Evolutionary conservation across 1,140 invertebrate genomes (phyloP), one percentile per base, ranked within the genome.

Genomic region (Drosophila baimaii): DNA sequence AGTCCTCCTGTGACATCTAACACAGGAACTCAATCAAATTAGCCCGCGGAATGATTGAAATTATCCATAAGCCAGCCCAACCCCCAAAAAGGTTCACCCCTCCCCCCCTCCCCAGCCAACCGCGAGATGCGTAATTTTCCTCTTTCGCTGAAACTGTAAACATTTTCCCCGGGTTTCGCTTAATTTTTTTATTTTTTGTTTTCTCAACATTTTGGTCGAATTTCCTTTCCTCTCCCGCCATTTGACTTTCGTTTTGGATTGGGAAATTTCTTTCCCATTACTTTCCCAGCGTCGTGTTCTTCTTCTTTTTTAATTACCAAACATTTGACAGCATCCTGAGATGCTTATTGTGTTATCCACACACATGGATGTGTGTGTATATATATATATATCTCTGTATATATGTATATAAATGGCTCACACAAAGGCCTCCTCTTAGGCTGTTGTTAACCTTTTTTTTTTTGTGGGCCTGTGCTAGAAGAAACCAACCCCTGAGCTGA

Each of bases 21-120:
- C 84, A 88, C 69, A 80, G 68, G 70, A 88, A 88, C 80, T 88
- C 84, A 89, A 88, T 88, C 84, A 88, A 89, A 88, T 88, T 89
- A 84, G 77, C 64, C 23, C 64, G 13, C 17, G 5, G 21, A 21
- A 58, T 46, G 49, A 62, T 55, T 51, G 41, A 79, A 77, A 77
- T 71, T 52, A 27, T 27, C 52, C 49, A 35, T 37, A 37, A 37
- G n/a, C 15, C 5, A 27, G 5, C 5, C 5, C 27, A 27, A 7
- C 27, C 27, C 5, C 5, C 27, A 27, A 5, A 27, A 27, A 3
- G 15, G 2, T 2, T 37, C 15, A 37, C 2, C 33, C 46, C 25
- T 17, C 15, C 17, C 21, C 35, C 35, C 19, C 21, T 29, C 35
- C 19, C 61, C 9, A 7, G 17, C 37, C 29, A 12, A 0, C 10